A percentile compares a stretch with the other conserved stretches of the same genome.
phyloP scores from a whole-genome alignment of 1,140 invertebrate species.

The Dinothrombium tinctorium region DNA sequence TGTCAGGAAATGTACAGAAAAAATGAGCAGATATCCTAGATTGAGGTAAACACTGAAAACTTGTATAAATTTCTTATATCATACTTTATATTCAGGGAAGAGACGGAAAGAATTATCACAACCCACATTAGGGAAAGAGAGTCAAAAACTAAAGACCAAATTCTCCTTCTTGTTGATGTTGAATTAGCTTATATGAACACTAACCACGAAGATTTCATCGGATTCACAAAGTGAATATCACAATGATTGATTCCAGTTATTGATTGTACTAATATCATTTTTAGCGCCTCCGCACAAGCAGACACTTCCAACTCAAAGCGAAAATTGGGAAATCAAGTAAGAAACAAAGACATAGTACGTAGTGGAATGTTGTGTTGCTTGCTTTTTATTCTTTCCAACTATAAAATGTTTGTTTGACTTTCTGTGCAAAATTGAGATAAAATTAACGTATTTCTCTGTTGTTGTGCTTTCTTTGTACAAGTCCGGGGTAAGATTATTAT shows the following conservation, averaged over 20 bases:
- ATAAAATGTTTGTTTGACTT: conserved; percentile 6
- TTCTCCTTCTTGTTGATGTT: conserved; percentile 76
- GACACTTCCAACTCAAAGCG: conserved; percentile 55
- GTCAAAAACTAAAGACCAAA: conserved; percentile 84
- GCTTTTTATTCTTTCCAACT: neutral
- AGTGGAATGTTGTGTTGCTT: neutral
- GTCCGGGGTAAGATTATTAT: neutral
- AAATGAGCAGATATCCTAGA: conserved; percentile 81
- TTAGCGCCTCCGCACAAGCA: conserved; percentile 23
- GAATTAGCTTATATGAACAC: conserved; percentile 99
- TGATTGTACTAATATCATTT: neutral
- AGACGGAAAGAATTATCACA: conserved; percentile 91
- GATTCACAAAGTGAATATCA: conserved; percentile 58
- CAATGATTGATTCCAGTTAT: too few species aligned
- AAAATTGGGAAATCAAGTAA: conserved; percentile 67
- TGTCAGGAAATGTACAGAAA: conserved; percentile 75
- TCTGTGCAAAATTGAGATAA: neutral
- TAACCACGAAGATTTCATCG: conserved; percentile 99
- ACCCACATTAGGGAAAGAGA: conserved; percentile 76
- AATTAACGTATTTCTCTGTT: neutral
- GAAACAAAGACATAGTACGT: conserved; percentile 4
- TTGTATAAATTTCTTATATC: neutral
- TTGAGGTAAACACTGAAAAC: conserved; percentile 15
- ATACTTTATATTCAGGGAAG: conserved; percentile 51
- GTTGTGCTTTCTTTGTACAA: neutral